Evolutionary conservation across 2,888 invertebrate genomes (phyloP).

Genomic region (Rotaria socialis): DNA sequence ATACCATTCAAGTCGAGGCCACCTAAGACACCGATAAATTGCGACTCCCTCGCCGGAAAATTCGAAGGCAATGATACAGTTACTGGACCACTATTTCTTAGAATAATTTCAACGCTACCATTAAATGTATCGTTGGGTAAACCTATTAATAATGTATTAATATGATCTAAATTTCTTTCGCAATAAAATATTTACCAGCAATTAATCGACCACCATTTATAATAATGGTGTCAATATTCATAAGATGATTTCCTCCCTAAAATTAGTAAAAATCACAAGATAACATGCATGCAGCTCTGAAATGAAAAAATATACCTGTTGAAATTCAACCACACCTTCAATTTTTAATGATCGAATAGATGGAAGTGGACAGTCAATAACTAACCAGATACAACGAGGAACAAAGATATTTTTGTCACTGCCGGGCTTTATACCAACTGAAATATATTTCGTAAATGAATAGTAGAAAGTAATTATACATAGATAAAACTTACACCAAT

Average conservation of each 20-base stretch:
- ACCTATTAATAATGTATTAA: slow-evolving; percentile 40
- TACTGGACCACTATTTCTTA: slow-evolving; percentile 48
- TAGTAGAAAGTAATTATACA: no score
- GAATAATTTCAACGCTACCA: slow-evolving; percentile 47
- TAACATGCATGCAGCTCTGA: no score
- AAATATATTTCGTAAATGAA: no score
- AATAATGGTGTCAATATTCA: slow-evolving; percentile 50
- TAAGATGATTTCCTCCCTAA: slow-evolving; percentile 46
- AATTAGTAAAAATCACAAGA: no score
- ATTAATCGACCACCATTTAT: slow-evolving; percentile 52
- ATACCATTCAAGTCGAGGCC: slow-evolving; percentile 53
- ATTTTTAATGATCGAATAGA: slow-evolving; percentile 49
- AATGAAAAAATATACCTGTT: slow-evolving; percentile 37
- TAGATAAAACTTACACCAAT: background rate
- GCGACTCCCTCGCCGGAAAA: slow-evolving; percentile 47
- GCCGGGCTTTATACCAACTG: background rate
- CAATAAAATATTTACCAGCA: slow-evolving; percentile 47
- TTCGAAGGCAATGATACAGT: slow-evolving; percentile 48
- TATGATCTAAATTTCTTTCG: no score
- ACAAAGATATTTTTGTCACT: slow-evolving; percentile 37
- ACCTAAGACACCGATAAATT: slow-evolving; percentile 50
- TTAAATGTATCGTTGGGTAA: slow-evolving; percentile 51
- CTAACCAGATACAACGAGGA: slow-evolving; percentile 50
- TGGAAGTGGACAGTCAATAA: slow-evolving; percentile 48
- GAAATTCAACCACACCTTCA: slow-evolving; percentile 52